A percentile compares a stretch with the other conserved stretches of the same genome.
These are phyloP conservation scores for Anthonomus grandis DNA, from an alignment of 1,140 invertebrate species.

Conservation along the genomic window DNA sequence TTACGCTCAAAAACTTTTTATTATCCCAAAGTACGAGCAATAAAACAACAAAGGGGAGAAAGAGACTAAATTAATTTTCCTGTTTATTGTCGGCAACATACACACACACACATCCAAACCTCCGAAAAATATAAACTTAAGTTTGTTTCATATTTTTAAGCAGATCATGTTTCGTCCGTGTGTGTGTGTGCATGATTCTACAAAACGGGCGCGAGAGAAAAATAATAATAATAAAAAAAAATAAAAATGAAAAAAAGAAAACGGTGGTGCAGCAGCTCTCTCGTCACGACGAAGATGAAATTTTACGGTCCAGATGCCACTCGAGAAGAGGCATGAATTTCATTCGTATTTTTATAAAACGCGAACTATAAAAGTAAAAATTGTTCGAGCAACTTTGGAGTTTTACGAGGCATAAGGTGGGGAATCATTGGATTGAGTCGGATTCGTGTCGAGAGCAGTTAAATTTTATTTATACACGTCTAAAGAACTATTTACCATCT, in stretches of 20 bases:
- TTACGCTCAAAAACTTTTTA: constrained; percentile 20
- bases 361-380: constrained; percentile 5
- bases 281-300: constrained; percentile 2
- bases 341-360: constrained; percentile 10
- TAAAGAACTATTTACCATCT: no score
- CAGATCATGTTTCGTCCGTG: constrained; percentile 37
- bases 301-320: constrained; percentile 10
- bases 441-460: no score
- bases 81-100: constrained; percentile 14
- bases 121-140: constrained; percentile 19
- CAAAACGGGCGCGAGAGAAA: not conserved
- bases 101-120: no score
- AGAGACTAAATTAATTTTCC: constrained; percentile 22
- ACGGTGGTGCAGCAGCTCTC: no score
- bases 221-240: no score
- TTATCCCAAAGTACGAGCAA: constrained; percentile 14
- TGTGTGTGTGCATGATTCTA: constrained; percentile 31
- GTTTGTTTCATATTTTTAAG: constrained; percentile 43
- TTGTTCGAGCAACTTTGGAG: not conserved
- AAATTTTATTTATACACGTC: no score
- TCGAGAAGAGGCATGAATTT: constrained; percentile 7
- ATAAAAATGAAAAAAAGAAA: no score
- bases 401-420: constrained; percentile 4
- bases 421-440: no score
- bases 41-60: no score